Conservation (phyloP, 2,113 vertebrate species). For the Rhinoptilus africanus region DNA sequence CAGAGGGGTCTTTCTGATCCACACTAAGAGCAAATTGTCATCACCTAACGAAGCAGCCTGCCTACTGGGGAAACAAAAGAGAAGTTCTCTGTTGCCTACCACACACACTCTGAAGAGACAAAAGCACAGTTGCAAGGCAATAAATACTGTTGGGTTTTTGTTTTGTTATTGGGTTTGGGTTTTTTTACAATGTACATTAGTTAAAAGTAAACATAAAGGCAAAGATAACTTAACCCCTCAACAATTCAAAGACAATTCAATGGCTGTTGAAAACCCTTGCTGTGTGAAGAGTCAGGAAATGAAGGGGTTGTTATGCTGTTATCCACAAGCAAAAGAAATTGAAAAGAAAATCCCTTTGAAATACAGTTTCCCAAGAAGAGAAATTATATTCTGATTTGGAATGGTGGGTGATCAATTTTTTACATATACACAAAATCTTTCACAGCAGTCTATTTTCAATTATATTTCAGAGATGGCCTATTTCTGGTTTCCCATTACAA, state of each 20-base stretch:
- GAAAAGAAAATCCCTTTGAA: neutral
- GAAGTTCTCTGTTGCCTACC: neutral
- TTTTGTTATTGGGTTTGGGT: neutral
- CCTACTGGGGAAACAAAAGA: neutral
- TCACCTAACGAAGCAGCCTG: neutral
- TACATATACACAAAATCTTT: neutral
- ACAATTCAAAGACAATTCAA: neutral
- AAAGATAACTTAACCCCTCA: neutral
- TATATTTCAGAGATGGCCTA: neutral
- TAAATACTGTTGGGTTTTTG: neutral
- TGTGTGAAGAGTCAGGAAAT: neutral
- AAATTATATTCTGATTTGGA: neutral
- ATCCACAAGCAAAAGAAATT: neutral
- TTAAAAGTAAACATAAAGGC: neutral
- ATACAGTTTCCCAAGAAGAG: neutral
- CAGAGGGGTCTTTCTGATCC: no score
- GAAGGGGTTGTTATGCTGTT: neutral
- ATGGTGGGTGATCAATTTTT: neutral
- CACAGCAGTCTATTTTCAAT: neutral
- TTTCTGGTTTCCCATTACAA: neutral
- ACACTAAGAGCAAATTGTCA: constrained; percentile 20
- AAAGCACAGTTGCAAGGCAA: neutral
- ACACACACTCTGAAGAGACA: neutral
- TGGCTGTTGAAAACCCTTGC: neutral
- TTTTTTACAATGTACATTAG: neutral